Conservation (phyloP, 2,113 vertebrate species). For the Romanogobio albipinnatus region DNA sequence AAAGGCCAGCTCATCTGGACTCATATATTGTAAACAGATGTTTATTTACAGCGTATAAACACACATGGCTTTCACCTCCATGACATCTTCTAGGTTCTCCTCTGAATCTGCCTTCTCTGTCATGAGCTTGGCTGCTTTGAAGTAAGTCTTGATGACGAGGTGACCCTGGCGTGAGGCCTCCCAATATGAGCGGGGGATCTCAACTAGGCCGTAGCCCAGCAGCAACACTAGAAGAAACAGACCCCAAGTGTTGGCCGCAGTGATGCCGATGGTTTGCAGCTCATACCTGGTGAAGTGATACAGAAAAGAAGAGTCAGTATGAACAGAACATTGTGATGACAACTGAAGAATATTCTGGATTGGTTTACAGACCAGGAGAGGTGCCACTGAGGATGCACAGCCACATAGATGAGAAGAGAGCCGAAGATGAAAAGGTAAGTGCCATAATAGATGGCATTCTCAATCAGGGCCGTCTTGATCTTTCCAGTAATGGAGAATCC, state of each 20-base stretch:
- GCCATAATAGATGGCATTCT: constrained; percentile 97
- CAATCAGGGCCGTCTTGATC: constrained; percentile 95
- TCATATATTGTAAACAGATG: neutral
- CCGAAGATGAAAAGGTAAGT: constrained; percentile 97
- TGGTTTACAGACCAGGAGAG: constrained; percentile 83
- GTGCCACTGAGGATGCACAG: constrained; percentile 86
- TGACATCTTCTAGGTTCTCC: constrained; percentile 95
- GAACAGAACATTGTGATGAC: neutral
- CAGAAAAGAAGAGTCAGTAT: neutral
- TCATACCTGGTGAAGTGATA: constrained; percentile 80
- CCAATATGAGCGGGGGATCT: constrained; percentile 96
- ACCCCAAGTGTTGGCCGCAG: constrained; percentile 97
- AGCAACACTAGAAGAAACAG: constrained; percentile 94
- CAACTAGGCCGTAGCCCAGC: constrained; percentile 93
- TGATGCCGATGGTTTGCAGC: constrained; percentile 95
- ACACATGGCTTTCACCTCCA: constrained; percentile 81
- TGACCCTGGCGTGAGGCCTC: constrained; percentile 90
- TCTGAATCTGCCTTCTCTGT: constrained; percentile 96
- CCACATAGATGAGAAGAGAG: constrained; percentile 96
- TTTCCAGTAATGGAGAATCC: constrained; percentile 98
- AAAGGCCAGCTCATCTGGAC: neutral
- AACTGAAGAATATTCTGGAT: neutral
- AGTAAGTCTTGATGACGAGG: constrained; percentile 93
- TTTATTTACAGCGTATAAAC: neutral
- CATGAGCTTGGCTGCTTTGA: constrained; percentile 96